Percentiles rank a stretch among this genome's conserved stretches.
Conservation (phyloP, 2,888 invertebrate species). For the Trissoscelio sp. region DNA sequence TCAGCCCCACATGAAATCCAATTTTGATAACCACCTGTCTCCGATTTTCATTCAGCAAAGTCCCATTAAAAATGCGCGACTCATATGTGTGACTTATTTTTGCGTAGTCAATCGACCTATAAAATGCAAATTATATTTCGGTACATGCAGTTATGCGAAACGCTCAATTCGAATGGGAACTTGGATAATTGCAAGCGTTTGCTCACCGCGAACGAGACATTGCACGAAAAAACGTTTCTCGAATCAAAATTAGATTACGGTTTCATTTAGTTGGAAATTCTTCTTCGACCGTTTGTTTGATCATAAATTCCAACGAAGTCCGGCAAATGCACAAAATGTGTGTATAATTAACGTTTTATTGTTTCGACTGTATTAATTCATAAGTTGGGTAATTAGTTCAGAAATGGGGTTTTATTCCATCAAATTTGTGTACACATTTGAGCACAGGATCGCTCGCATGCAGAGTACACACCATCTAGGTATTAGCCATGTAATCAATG, state of each 20-base stretch:
- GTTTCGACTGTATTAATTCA: slow-evolving; percentile 14
- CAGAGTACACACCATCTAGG: not conserved
- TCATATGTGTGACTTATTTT: not conserved
- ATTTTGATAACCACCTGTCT: not conserved
- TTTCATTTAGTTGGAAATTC: slow-evolving; percentile 3
- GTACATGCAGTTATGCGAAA: not conserved
- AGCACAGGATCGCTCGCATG: not conserved
- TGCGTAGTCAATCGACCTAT: slow-evolving; percentile 3
- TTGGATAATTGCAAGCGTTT: slow-evolving; percentile 5
- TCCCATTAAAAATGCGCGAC: not conserved
- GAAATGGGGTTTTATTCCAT: not conserved
- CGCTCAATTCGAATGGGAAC: slow-evolving; percentile 6
- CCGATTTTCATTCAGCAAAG: not conserved
- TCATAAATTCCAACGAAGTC: not conserved
- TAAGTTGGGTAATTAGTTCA: not conserved
- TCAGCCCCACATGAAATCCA: not conserved
- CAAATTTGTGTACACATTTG: not conserved
- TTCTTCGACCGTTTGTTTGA: not conserved
- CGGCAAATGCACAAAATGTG: not conserved
- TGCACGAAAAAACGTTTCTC: not conserved
- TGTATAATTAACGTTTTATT: not conserved
- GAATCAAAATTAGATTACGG: slow-evolving; percentile 22
- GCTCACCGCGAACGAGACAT: not conserved
- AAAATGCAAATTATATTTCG: slow-evolving; percentile 25
- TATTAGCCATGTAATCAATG: slow-evolving; percentile 8